Evolutionary conservation across 2,113 vertebrate species (phyloP), one percentile per base, ranked within the genome.

Genomic region (Planiliza haematocheilus): DNA sequence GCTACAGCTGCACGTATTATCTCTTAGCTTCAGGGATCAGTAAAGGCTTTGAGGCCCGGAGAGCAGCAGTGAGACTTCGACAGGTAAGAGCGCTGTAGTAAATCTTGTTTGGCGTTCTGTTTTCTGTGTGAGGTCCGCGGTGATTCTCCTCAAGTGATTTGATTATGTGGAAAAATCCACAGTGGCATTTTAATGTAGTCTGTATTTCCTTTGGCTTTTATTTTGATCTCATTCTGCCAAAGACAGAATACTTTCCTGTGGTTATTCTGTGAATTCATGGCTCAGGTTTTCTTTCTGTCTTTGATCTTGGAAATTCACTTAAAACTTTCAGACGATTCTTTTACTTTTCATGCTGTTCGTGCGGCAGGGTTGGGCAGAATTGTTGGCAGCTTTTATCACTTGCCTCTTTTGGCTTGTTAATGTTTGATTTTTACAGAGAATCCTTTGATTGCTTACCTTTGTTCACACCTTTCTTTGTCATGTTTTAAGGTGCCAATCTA

Each of bases 401-500:
- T 21, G 2, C 17, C 37, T 63, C 16, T 78, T 78, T 62, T 49
- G 59, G 24, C 71, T 64, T 68, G 60, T 72, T 67, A 70, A 37
- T 52, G 60, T 66, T 17, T 49, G 18, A 58, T 41, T 39, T n/a
- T 7, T 58, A 55, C 8, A n/a, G 17, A 42, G 30, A 74, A 63
- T 64, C 8, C 55, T 66, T 55, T 7, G 2, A 55, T 77, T 45
- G 20, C 36, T 38, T 4, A 41, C 46, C 58, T 24, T 60, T 37
- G 13, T 45, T 71, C 30, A 72, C 56, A 77, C 59, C 17, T 85
- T 81, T 87, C 56, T 93, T 79, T 81, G 20, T 92, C 81, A 87
- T 70, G 42, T 93, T 92, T 61, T 87, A 99, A n/a, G 98, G 96
- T 97, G 95, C 92, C 96, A 95, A 78, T 96, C 97, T 61, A 94